Evolutionary conservation across 2,888 invertebrate genomes (phyloP), one percentile per base, ranked within the genome.

Genomic region (Lomographa bimaculata): DNA sequence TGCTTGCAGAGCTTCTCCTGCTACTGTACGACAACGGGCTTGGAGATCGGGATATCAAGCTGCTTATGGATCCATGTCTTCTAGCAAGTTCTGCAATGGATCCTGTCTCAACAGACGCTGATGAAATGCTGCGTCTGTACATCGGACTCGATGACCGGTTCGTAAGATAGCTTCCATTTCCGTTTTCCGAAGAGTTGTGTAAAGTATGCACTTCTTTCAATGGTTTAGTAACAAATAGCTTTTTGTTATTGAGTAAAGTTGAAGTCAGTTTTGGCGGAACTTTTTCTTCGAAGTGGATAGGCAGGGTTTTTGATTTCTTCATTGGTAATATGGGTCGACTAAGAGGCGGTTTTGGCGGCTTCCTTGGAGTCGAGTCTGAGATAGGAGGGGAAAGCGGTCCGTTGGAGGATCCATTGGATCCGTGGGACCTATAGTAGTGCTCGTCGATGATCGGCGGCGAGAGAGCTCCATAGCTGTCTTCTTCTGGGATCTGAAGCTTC

Each of bases 1-100:
- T 78, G 59, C 89, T 90, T 11, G 68, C 64, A 20, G 85, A 79
- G 54, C 89, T 89, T 46, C 74, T 67, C 7, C 79, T 52, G 35
- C 85, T 84, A 51, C 42, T 80, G 59, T 80, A 83, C 21, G 76
- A 80, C 1, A 84, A 80, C 5, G 92, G 92, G 66, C 92, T 92
- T 2, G 92, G 91, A 23, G 92, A 92, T 53, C 92, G 82, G 14
- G 91, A 90, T 16, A 85, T 72, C 7, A 85, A 62, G 33, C 61
- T 79, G 44, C 59, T 71, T 16, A 59, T 63, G 5, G 84, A 67
- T 9, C 72, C 75, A 59, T 90, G 89, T 34, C 89, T 74, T 49
- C 64, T 79, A 2, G 89, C 89, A 5, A 90, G 73, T 54, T 89
- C 90, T 30, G 87, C 80, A 45, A 90, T 90, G 2, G 87, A 87